Evolutionary conservation across 2,888 invertebrate genomes (phyloP), one percentile per base, ranked within the genome.

Genomic region (Acanthosepion pharaonis): DNA sequence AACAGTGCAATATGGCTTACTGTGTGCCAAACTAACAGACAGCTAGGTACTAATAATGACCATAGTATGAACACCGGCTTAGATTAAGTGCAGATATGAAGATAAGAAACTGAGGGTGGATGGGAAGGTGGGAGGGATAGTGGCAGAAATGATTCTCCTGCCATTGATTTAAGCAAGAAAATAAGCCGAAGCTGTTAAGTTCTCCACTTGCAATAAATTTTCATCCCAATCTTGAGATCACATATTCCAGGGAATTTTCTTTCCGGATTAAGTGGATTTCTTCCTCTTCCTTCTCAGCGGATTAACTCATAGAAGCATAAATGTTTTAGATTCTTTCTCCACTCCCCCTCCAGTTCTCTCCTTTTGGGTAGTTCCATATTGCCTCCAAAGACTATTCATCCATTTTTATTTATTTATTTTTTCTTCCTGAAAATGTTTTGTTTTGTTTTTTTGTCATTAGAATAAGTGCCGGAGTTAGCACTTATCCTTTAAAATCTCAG

Each of bases 251-350:
- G n/a, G 33, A 78, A 78, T 78, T 78, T 78, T n/a, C 20, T 78
- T 78, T 78, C 78, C 78, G n/a, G 78, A 78, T 78, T 78, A 78
- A 78, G 78, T 78, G 33, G 78, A 78, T 78, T 78, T 78, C n/a
- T 78, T 64, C 28, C 64, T 64, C 64, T 64, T 64, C 64, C 23
- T 64, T 78, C 78, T 78, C 33, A 78, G 78, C 11, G 18, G 78
- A 78, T 78, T 78, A 78, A 78, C 78, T 78, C 78, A 78, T 33
- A 78, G 78, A 78, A 78, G 78, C 78, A 78, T 78, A 78, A 78
- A n/a, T n/a, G 78, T 78, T 78, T 78, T 78, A 78, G n/a, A 33
- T 78, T 78, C 11, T 78, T 78, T 5, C 15, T 5, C n/a, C 28
- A 8, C 78, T 8, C 25, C 64, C 64, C 8, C 5, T 5, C 78